phyloP scores from a whole-genome alignment of 2,113 vertebrate species.

The Antechinus stuartii region DNA sequence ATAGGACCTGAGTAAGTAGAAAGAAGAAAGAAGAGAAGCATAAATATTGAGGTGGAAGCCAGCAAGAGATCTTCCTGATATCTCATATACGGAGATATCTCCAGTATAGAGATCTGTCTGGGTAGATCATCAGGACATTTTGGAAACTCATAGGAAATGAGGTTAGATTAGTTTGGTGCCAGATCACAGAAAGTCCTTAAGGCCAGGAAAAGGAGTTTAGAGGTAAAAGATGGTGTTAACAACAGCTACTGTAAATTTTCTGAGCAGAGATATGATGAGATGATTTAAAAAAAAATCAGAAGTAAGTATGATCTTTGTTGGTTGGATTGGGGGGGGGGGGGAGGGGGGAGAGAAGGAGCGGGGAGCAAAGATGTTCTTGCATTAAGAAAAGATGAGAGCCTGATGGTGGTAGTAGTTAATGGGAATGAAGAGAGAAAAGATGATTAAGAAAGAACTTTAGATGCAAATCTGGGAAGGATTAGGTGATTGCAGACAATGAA shows the following conservation, averaged over 20 bases:
- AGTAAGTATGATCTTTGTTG: background rate
- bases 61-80: background rate
- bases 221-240: too few relatives aligned
- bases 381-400: background rate
- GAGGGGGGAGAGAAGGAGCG: background rate
- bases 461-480: background rate
- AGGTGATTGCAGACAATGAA: background rate
- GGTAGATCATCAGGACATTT: background rate
- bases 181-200: background rate
- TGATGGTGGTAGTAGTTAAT: too few relatives aligned
- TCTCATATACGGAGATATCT: too few relatives aligned
- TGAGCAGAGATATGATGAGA: background rate
- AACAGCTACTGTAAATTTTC: background rate
- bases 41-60: background rate
- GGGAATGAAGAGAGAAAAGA: background rate
- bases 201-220: background rate
- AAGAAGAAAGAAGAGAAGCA: slow-evolving; percentile 16
- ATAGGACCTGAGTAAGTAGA: background rate
- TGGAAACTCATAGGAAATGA: background rate
- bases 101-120: background rate
- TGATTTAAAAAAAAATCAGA: background rate
- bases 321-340: background rate
- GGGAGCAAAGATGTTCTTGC: background rate
- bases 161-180: background rate
- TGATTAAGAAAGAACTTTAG: slow-evolving; percentile 1